phyloP scores from a whole-genome alignment of 1,140 invertebrate genomes.

The Drosophila insularis region DNA sequence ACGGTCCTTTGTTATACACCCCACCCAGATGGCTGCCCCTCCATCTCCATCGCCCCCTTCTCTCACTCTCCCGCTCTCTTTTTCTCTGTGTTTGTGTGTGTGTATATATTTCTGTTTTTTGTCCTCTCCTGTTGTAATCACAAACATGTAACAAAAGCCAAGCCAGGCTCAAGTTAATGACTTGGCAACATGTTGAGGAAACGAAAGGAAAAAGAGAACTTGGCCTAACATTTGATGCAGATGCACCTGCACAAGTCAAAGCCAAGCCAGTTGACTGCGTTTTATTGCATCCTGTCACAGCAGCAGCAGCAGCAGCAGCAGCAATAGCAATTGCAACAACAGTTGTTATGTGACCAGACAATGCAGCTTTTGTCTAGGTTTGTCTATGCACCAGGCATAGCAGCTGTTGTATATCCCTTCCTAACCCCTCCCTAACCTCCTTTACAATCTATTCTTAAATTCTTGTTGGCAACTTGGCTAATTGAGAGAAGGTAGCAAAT shows the following conservation, averaged over 20 bases:
- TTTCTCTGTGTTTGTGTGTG: not conserved
- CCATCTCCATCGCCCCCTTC: not conserved
- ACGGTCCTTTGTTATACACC: conserved; percentile 56
- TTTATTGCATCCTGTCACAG: conserved; percentile 74
- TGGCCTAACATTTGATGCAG: conserved; percentile 54
- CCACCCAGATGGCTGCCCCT: conserved; percentile 1
- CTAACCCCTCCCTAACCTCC: not conserved
- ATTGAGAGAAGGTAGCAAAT: conserved; percentile 42
- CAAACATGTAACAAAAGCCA: conserved; percentile 78
- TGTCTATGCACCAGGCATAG: conserved; percentile 32
- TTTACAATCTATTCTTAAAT: too few relatives aligned
- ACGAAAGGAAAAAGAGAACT: conserved; percentile 22
- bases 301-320: not conserved
- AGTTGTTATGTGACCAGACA: conserved; percentile 44
- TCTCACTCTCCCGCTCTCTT: not conserved
- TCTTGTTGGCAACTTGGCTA: conserved; percentile 36
- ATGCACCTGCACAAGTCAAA: conserved; percentile 40
- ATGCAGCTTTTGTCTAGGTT: conserved; percentile 67
- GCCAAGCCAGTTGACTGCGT: conserved; percentile 52
- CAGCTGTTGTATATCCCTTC: conserved; percentile 45
- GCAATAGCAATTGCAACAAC: conserved; percentile 17
- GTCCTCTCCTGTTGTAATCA: conserved; percentile 53
- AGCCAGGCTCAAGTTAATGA: conserved; percentile 78
- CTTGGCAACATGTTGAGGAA: conserved; percentile 74
- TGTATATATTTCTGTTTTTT: not conserved